phyloP scores from a whole-genome alignment of 2,797 vertebrate genomes.

The Petrocephalus sullivani region DNA sequence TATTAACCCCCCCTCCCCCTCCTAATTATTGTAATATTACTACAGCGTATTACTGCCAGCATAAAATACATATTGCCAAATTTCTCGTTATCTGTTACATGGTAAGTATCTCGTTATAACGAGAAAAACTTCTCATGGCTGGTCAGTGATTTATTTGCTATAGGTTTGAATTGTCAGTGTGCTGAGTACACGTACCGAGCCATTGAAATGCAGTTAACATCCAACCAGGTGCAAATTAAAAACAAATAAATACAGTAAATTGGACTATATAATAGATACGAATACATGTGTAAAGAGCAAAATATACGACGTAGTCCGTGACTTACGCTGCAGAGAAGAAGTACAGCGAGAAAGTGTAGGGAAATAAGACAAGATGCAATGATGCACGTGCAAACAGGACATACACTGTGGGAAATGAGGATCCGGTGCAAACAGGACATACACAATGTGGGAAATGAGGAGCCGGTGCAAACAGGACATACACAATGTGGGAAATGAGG shows the following conservation, averaged over 20 bases:
- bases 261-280: not conserved
- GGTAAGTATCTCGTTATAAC: not conserved
- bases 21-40: not conserved
- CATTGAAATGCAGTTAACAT: not conserved
- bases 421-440: not conserved
- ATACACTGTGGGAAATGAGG: not conserved
- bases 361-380: not conserved
- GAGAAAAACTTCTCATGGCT: not conserved
- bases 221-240: not conserved
- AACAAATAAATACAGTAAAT: not conserved
- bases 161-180: not conserved
- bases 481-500: too few species aligned
- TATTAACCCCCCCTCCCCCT: not conserved
- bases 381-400: not conserved
- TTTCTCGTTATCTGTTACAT: not conserved
- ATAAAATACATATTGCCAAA: not conserved
- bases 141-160: not conserved
- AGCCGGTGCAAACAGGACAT: not conserved
- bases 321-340: not conserved
- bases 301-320: not conserved
- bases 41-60: not conserved
- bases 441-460: not conserved
- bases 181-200: not conserved
- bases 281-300: not conserved
- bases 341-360: not conserved